Conservation (phyloP, 2,113 vertebrate genomes). For the Apistogramma diplotaenia region DNA sequence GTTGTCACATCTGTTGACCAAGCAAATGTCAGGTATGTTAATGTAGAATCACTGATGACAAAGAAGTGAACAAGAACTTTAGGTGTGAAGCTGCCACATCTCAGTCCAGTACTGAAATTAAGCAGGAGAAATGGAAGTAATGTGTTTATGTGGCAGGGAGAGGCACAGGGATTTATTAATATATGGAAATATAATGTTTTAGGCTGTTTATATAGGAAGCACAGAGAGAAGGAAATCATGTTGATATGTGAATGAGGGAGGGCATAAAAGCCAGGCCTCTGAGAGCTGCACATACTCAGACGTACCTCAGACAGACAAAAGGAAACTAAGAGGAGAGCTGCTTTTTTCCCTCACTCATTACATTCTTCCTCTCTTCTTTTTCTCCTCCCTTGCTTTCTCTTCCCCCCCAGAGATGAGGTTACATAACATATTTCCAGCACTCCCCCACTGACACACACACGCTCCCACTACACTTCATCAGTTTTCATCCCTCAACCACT, state of each 20-base stretch:
- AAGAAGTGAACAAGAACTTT: background rate
- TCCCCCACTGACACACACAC: conserved; percentile 27
- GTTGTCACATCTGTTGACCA: background rate
- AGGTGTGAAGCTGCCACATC: background rate
- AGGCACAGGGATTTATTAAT: background rate
- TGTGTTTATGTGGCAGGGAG: background rate
- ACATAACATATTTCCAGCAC: conserved; percentile 73
- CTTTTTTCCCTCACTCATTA: conserved; percentile 13
- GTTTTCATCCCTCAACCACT: conserved; percentile 29
- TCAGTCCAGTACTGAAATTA: background rate
- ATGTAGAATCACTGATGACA: background rate
- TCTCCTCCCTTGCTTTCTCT: conserved; percentile 24
- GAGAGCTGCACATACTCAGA: conserved; percentile 12
- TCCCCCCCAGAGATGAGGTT: conserved; percentile 65
- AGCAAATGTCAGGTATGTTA: background rate
- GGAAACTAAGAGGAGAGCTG: conserved; percentile 31
- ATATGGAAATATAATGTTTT: conserved; percentile 1
- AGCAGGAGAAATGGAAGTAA: background rate
- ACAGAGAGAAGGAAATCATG: background rate
- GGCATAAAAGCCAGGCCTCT: background rate
- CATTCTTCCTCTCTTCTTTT: conserved; percentile 34
- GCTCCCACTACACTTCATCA: conserved; percentile 60
- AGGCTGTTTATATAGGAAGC: conserved; percentile 11
- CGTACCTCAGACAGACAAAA: conserved; percentile 13
- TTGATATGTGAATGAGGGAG: conserved; percentile 9